Conservation (phyloP, 2,888 invertebrate species). For the Amblyjoppa proteus region DNA sequence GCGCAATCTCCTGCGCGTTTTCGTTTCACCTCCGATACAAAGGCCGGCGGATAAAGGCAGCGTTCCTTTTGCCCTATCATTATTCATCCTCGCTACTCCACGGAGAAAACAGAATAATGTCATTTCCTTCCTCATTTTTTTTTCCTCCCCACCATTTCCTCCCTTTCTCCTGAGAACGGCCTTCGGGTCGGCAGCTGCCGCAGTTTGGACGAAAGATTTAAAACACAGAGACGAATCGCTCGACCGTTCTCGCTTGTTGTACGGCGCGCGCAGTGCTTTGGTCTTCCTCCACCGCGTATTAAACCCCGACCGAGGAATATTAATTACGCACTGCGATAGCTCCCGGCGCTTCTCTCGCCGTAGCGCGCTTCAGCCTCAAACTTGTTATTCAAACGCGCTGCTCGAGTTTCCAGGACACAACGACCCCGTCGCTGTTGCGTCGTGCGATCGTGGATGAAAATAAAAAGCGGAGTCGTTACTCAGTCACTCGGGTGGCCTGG, state of each 20-base stretch:
- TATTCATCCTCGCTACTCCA: slow-evolving; percentile 35
- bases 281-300: slow-evolving; percentile 18
- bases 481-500: background rate
- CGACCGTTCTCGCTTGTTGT: background rate
- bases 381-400: slow-evolving; percentile 45
- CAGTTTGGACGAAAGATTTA: slow-evolving; percentile 10
- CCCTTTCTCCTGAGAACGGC: slow-evolving; percentile 1
- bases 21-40: slow-evolving; percentile 40
- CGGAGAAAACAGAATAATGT: slow-evolving; percentile 47
- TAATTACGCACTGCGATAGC: slow-evolving; percentile 52
- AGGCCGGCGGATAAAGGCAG: slow-evolving; percentile 26
- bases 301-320: slow-evolving; percentile 48
- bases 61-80: slow-evolving; percentile 24
- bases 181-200: background rate
- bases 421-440: background rate
- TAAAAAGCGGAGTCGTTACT: slow-evolving; percentile 34
- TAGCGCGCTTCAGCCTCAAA: background rate
- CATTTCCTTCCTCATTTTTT: slow-evolving; percentile 34
- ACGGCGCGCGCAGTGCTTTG: background rate
- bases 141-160: slow-evolving; percentile 22
- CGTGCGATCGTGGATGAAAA: background rate
- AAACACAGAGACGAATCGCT: background rate
- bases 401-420: slow-evolving; percentile 34
- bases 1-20: slow-evolving; percentile 10
- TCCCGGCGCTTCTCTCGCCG: background rate